These are phyloP conservation scores for Bergia sp. DNA, from an alignment of 92 coral and sea anemone species.

Conservation along the genomic window DNA sequence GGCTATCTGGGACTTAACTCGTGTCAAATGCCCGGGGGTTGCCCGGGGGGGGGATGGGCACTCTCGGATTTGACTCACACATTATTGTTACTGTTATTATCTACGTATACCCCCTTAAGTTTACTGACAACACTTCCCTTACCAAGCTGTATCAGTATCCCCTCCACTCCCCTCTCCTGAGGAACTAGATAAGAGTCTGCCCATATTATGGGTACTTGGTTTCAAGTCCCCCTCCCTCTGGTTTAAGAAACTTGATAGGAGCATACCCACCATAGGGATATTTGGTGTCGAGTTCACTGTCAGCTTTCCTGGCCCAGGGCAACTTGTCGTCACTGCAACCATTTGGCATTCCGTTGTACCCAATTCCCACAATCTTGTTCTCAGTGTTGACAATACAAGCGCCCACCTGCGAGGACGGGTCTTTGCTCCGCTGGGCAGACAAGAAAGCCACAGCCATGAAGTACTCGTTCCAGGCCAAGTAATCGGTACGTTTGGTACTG, in stretches of 20 bases:
- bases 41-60: no score
- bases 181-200: no score
- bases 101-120: no score
- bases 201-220: no score
- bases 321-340: conserved; percentile 92
- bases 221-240: background rate
- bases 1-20: no score
- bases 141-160: no score
- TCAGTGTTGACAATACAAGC: conserved; percentile 94
- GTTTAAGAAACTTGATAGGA: background rate
- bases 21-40: no score
- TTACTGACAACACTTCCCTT: no score
- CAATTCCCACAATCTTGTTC: conserved; percentile 97
- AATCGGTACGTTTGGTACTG: conserved; percentile 73
- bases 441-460: conserved; percentile 98
- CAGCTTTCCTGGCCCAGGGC: conserved; percentile 90
- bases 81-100: no score
- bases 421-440: conserved; percentile 98
- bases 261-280: conserved; percentile 86
- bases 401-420: conserved; percentile 96
- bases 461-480: conserved; percentile 93
- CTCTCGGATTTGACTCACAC: no score
- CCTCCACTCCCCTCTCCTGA: no score
- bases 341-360: conserved; percentile 99
- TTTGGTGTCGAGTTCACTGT: conserved; percentile 85